Evolutionary conservation across 2,113 vertebrate species (phyloP).

Genomic region (Geococcyx californianus): DNA sequence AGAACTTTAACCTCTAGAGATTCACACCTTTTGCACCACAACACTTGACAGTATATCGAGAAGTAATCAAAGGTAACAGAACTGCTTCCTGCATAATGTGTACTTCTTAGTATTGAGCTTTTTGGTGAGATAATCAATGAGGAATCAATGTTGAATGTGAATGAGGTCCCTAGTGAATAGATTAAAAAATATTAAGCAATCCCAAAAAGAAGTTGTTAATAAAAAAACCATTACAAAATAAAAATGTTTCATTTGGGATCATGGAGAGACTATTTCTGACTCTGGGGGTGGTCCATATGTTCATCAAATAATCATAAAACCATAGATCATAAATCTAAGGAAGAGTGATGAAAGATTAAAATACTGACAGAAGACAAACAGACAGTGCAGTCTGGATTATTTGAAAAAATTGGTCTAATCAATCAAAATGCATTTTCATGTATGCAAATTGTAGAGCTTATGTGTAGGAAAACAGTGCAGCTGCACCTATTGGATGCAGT

Average conservation of each 20-base stretch:
- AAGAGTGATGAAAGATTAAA: background rate
- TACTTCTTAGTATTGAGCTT: background rate
- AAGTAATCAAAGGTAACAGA: background rate
- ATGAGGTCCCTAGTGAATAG: background rate
- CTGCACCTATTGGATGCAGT: rapidly evolving
- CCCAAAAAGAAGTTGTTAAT: background rate
- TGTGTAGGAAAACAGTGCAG: background rate
- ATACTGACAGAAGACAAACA: background rate
- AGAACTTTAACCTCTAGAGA: background rate
- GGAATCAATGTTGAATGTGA: background rate
- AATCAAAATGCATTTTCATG: background rate
- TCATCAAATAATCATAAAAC: background rate
- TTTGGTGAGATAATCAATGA: background rate
- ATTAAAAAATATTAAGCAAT: background rate
- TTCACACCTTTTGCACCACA: background rate
- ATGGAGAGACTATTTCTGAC: background rate
- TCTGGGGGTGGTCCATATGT: background rate
- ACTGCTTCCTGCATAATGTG: background rate
- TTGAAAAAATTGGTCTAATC: background rate
- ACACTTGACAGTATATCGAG: background rate
- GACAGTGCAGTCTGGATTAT: background rate
- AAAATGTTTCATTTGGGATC: background rate
- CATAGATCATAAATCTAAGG: background rate
- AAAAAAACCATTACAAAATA: background rate
- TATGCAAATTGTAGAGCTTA: background rate